phyloP scores from a whole-genome alignment of 2,113 vertebrate species.

The Ciconia boyciana region DNA sequence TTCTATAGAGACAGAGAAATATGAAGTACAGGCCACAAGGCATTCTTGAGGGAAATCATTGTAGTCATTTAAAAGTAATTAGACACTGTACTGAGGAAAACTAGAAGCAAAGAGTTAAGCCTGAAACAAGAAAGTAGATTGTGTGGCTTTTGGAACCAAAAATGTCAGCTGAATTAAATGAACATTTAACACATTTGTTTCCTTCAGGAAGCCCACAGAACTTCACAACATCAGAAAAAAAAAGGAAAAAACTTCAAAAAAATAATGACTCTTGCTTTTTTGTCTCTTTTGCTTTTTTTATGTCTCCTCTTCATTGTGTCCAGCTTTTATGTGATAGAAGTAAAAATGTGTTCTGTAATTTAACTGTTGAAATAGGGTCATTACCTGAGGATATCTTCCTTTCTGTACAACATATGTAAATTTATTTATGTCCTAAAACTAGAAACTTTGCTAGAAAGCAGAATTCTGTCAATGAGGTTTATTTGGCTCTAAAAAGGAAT shows the following conservation, averaged over 20 bases:
- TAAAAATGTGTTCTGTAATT: not conserved
- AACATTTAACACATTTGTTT: not conserved
- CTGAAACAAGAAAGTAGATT: not conserved
- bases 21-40: not conserved
- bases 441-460: not conserved
- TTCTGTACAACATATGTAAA: not conserved
- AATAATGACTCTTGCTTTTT: not conserved
- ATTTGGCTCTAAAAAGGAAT: not conserved
- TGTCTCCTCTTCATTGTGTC: not conserved
- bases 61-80: constrained; percentile 14
- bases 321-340: not conserved
- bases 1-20: not conserved
- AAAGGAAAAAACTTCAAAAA: not conserved
- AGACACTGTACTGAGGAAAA: not conserved
- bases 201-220: not conserved
- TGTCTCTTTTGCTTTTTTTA: not conserved
- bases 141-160: not conserved
- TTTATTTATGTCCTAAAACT: not conserved
- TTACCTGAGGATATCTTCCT: not conserved
- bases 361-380: not conserved
- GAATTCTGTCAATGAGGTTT: not conserved
- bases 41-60: not conserved
- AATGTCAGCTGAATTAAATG: not conserved
- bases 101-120: not conserved
- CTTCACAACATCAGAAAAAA: not conserved